phyloP scores from a whole-genome alignment of 92 coral and sea anemone species.

The Isaurus tuberculatus region DNA sequence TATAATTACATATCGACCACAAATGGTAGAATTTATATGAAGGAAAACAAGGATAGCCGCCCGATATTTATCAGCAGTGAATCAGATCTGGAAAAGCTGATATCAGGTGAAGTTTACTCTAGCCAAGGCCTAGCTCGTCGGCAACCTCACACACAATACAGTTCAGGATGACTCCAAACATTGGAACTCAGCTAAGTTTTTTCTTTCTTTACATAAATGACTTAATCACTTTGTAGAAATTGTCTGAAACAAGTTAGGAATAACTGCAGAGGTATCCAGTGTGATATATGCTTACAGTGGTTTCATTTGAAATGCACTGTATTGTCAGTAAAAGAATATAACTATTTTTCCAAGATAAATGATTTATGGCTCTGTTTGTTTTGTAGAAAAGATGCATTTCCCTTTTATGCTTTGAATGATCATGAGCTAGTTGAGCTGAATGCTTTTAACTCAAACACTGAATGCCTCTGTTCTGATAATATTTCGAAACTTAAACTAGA shows the following conservation, averaged over 20 bases:
- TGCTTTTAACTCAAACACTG: conserved; percentile 57
- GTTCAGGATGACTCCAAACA: conserved; percentile 19
- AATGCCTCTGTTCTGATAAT: conserved; percentile 57
- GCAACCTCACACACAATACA: neutral
- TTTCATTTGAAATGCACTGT: neutral
- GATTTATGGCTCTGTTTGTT: conserved; percentile 54
- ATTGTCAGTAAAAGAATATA: neutral
- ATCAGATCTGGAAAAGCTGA: conserved; percentile 43
- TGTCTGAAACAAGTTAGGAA: conserved; percentile 17
- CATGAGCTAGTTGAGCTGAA: conserved; percentile 42
- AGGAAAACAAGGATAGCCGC: conserved; percentile 42
- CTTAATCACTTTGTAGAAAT: conserved; percentile 42
- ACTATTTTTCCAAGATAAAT: neutral
- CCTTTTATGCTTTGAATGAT: conserved; percentile 33
- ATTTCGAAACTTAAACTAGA: conserved; percentile 39
- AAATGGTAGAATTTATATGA: conserved; percentile 41
- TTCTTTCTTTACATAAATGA: conserved; percentile 27
- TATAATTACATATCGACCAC: conserved; percentile 29
- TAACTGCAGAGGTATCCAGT: too few relatives aligned
- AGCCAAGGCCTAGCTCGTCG: conserved; percentile 26
- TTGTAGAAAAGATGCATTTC: conserved; percentile 47
- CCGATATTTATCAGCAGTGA: conserved; percentile 5
- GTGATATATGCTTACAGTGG: neutral
- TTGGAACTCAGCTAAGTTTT: conserved; percentile 44
- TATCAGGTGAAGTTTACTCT: neutral